Conservation (phyloP, 2,797 vertebrate species). For the Clamator glandarius region DNA sequence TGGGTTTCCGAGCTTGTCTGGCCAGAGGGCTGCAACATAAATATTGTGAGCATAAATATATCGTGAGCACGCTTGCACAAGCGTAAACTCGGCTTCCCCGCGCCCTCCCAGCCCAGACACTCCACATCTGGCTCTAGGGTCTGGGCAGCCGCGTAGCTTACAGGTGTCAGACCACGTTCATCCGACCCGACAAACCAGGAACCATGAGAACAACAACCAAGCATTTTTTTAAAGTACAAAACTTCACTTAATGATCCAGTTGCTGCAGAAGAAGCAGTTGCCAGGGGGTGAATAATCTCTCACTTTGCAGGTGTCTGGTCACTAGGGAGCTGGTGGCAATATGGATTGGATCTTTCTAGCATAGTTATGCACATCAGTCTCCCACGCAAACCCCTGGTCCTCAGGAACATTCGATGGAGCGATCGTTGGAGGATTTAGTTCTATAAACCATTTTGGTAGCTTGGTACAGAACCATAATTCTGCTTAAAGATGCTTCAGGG, state of each 20-base stretch:
- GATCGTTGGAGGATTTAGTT: background rate
- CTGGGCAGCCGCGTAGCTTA: background rate
- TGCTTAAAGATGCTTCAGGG: background rate
- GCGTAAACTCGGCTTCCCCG: accelerated
- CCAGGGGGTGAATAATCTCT: background rate
- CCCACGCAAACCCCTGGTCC: background rate
- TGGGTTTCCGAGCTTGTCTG: background rate
- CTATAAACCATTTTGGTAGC: background rate
- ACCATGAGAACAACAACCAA: background rate
- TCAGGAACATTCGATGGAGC: background rate
- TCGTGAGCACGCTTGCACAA: accelerated
- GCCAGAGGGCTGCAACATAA: too few relatives aligned
- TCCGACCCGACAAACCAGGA: background rate
- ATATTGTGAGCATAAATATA: accelerated
- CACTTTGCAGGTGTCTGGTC: background rate
- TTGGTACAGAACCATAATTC: background rate
- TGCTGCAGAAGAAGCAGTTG: background rate
- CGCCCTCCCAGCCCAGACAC: background rate
- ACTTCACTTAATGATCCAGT: background rate
- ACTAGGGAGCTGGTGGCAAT: background rate
- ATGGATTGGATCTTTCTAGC: background rate
- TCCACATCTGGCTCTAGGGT: background rate
- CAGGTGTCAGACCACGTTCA: background rate
- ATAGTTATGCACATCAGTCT: background rate
- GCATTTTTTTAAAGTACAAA: background rate